phyloP scores from a whole-genome alignment of 2,797 vertebrate genomes.

The Clamator glandarius region DNA sequence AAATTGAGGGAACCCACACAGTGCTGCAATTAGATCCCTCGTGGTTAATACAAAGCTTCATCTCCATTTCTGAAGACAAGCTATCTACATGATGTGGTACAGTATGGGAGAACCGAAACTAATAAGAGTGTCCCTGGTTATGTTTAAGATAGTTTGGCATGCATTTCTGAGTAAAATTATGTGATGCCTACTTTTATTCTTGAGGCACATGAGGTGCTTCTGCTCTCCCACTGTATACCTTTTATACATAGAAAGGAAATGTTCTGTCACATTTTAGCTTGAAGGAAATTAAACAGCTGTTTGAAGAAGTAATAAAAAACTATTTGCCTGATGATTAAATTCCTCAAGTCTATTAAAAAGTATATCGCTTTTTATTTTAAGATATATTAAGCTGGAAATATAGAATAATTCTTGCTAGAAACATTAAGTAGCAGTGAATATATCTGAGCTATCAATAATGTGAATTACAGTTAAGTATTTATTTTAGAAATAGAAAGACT shows the following conservation, averaged over 20 bases:
- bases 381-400: neutral
- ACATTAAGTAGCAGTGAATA: neutral
- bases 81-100: neutral
- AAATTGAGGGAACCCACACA: neutral
- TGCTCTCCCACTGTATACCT: neutral
- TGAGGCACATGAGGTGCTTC: neutral
- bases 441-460: neutral
- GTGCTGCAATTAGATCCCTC: neutral
- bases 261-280: neutral
- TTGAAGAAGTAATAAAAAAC: neutral
- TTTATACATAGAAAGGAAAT: neutral
- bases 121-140: neutral
- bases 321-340: neutral
- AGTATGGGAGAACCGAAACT: neutral
- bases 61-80: neutral
- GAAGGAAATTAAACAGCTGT: neutral
- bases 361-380: neutral
- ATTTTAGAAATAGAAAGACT: neutral
- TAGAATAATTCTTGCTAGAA: neutral
- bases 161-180: too few relatives aligned
- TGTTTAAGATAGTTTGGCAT: too few relatives aligned
- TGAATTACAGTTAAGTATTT: neutral
- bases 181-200: neutral
- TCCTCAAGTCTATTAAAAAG: neutral
- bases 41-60: neutral